phyloP scores from a whole-genome alignment of 2,888 invertebrate species.

The Pecten maximus region DNA sequence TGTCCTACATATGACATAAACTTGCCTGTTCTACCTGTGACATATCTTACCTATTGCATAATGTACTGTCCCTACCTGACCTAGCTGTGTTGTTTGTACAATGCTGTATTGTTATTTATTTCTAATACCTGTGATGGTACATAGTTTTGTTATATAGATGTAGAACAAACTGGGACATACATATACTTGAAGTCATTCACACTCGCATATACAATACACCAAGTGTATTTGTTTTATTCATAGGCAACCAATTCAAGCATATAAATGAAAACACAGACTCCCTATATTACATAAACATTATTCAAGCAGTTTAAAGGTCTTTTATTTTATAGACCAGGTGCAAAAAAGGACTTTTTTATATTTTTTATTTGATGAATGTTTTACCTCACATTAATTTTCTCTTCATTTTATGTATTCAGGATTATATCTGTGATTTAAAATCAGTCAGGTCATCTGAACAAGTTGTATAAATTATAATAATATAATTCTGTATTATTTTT shows the following conservation, averaged over 20 bases:
- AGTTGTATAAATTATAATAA: not conserved
- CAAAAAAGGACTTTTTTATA: not conserved
- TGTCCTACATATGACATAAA: too few species aligned
- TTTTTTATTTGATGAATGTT: not conserved
- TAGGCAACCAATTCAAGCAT: not conserved
- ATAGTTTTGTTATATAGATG: too few species aligned
- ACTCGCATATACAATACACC: not conserved
- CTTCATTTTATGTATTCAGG: not conserved
- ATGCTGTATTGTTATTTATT: not conserved
- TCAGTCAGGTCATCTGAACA: not conserved
- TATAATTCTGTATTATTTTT: too few species aligned
- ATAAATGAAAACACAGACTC: not conserved
- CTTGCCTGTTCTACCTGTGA: too few species aligned
- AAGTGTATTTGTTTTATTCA: not conserved
- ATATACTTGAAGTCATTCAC: not conserved
- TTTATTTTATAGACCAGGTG: not conserved
- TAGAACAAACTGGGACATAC: not conserved
- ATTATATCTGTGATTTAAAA: not conserved
- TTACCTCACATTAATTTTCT: not conserved
- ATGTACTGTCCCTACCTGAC: too few species aligned
- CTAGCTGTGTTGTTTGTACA: not conserved
- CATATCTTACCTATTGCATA: too few species aligned
- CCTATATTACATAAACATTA: not conserved
- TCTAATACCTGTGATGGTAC: not conserved
- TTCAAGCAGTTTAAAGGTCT: not conserved